Conservation (phyloP, 2,113 vertebrate species). For the Gopherus flavomarginatus region DNA sequence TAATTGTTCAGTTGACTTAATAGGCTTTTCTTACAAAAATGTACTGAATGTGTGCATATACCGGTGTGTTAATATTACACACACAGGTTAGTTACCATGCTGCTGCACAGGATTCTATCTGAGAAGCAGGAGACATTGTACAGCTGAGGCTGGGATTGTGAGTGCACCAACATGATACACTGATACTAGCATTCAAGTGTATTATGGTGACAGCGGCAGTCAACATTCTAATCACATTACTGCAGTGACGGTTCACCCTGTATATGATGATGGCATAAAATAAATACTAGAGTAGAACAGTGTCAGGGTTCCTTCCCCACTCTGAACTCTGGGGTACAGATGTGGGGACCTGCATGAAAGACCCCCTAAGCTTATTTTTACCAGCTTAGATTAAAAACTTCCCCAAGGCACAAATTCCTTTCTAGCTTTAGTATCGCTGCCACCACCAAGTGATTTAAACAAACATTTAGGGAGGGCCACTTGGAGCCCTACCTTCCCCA, state of each 20-base stretch:
- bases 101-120: not conserved
- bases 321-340: no score
- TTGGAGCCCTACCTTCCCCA: no score
- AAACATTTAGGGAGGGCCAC: no score
- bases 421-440: no score
- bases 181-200: not conserved
- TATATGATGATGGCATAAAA: not conserved
- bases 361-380: no score
- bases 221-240: not conserved
- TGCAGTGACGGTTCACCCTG: not conserved
- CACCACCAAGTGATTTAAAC: no score
- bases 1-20: not conserved
- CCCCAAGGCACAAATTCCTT: no score
- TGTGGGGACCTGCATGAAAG: no score
- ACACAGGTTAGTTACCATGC: not conserved
- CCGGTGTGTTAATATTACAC: not conserved
- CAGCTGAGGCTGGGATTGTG: not conserved
- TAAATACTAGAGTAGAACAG: not conserved
- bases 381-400: no score
- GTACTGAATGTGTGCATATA: not conserved
- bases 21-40: not conserved
- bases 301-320: no score
- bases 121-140: not conserved
- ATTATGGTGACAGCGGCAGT: not conserved
- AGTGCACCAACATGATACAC: not conserved